Evolutionary conservation across 1,140 invertebrate species (phyloP).

Genomic region (Cydia splendana): DNA sequence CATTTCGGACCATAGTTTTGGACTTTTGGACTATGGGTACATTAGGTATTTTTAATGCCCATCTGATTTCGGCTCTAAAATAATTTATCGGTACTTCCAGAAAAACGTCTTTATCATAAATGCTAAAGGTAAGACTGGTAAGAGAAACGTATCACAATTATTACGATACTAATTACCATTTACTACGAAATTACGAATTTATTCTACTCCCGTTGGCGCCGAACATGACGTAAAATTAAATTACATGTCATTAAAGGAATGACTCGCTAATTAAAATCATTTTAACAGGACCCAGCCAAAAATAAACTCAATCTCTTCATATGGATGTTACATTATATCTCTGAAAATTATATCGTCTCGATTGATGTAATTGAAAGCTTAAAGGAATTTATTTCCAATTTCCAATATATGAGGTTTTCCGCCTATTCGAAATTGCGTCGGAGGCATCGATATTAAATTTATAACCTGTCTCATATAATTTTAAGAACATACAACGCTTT

Average conservation of each 20-base stretch:
- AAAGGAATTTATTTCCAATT: constrained; percentile 79
- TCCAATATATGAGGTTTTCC: constrained; percentile 70
- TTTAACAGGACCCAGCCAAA: neutral
- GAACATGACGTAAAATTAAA: neutral
- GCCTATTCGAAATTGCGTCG: constrained; percentile 57
- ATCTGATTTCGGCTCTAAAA: no score
- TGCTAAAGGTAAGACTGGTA: neutral
- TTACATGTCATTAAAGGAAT: neutral
- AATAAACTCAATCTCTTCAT: constrained; percentile 10
- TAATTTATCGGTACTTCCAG: no score
- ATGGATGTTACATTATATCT: constrained; percentile 54
- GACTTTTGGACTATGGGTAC: no score
- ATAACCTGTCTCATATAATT: constrained; percentile 43
- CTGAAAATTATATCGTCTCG: constrained; percentile 65
- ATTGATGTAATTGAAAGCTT: constrained; percentile 77
- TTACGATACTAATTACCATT: neutral
- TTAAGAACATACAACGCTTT: constrained; percentile 21
- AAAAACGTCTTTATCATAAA: neutral
- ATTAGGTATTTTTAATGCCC: no score
- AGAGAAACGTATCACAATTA: neutral
- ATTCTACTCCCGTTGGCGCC: neutral
- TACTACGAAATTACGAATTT: neutral
- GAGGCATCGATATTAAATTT: constrained; percentile 55
- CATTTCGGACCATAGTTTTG: no score
- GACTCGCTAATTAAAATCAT: constrained; percentile 4